Evolutionary conservation across 2,113 vertebrate species (phyloP), one percentile per base, ranked within the genome.

Genomic region (Macrotus californicus): DNA sequence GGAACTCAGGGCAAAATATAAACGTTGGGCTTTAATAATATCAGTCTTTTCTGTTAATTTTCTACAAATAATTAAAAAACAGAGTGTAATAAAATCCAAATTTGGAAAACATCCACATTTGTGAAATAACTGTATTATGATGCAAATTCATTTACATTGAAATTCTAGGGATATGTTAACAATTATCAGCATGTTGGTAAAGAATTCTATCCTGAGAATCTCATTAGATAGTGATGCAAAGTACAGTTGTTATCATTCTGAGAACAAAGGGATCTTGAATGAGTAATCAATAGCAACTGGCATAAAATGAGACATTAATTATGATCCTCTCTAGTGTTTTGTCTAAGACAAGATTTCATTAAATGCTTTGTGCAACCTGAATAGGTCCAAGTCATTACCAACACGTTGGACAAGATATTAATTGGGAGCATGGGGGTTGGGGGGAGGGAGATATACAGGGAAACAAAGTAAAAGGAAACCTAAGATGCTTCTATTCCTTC

Each of bases 221-320:
- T 98, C 98, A 98, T 99, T 98, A 98, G 98, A 98, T 98, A 98
- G 98, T 94, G 93, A 98, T 97, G 98, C 97, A 98, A 98, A 98
- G 97, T 98, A 98, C 97, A 98, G 97, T 98, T 98, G 98, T 98
- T 98, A 98, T 97, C 98, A 98, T 98, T 98, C 97, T 97, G 97
- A 98, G 98, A 99, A 99, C 98, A 98, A 99, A 98, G 97, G 94
- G 96, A 97, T 97, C 96, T 95, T 99, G 98, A 98, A 99, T 98
- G 98, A 98, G 98, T 98, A 98, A 99, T 99, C 98, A 99, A 98
- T 98, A 98, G 97, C 98, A 98, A 98, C 98, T 97, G 97, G 97
- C 97, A 98, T 98, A 98, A 98, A 98, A 98, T 98, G 97, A 98
- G 98, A 98, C 97, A 98, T 98, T 98, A 98, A 99, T 98, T 98